Evolutionary conservation across 1,140 invertebrate species (phyloP), one percentile per base, ranked within the genome.

Genomic region (Homarus americanus): DNA sequence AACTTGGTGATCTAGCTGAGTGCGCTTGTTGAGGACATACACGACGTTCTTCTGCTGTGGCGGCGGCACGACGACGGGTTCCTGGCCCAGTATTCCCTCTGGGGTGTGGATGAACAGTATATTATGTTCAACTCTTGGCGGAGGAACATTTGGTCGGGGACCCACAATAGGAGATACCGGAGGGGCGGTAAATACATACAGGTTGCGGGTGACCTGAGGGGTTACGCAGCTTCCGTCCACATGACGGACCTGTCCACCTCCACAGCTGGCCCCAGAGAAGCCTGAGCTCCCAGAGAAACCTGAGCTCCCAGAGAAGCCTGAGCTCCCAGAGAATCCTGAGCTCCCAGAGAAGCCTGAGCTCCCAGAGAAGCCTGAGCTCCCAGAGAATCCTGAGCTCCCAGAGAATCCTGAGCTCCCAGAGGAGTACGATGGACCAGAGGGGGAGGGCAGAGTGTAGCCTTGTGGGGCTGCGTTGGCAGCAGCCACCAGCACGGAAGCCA

Each of bases 21-120:
- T 76, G n/a, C 84, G 49, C 78, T 91, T 92, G 92, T 85, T 92
- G 58, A 93, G 90, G 15, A 93, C 91, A 58, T 92, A 93, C 36
- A 93, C 87, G 17, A 93, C 86, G 83, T 84, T 91, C 53, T 92
- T 91, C 69, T 93, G 91, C 72, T 90, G 91, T 0, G 92, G 87
- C 0, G 92, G 92, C 17, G 92, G 92, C 20, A 93, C 73, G 28
- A 93, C 87, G 49, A 93, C 58, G 24, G 87, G 87, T 20, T 91
- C 73, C 40, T 41, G 44, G 7, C 69, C 53, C 32, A 34, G 75
- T 0, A 58, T 32, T 4, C 49, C 75, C 10, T 92, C 90, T 0
- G 90, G 82, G 38, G 92, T 88, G 82, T 82, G 86, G 63, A 92
- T 91, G 86, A 92, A 92, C 38, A 92, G 40, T 15, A 91, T 75